Evolutionary conservation across 2,797 vertebrate species (phyloP), one percentile per base, ranked within the genome.

Genomic region (Eleutherodactylus coqui): DNA sequence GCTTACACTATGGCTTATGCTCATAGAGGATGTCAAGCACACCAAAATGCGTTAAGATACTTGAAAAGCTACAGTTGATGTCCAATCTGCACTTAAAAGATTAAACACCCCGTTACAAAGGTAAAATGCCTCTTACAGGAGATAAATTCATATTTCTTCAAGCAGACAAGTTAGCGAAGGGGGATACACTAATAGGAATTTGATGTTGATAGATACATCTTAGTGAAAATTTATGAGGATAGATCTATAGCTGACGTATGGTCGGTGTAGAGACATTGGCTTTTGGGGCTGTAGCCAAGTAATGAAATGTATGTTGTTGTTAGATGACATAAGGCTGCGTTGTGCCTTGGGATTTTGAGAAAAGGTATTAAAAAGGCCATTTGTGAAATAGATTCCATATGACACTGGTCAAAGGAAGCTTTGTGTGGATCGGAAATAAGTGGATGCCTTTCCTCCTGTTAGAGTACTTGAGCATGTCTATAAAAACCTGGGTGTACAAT

Each of bases 61-160:
- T 64, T 27, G 7, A 53, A 34, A 41, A 45, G 38, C 32, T 32
- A 0, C 1, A 14, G 38, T 51, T 24, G 9, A 27, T 16, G 45
- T 72, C 79, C 85, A 36, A 17, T 29, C 45, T 49, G 76, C 82
- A 87, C 76, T 87, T 87, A 87, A 73, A 81, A 83, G 91, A 92
- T 94, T 95, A 92, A 91, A 93, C 92, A 89, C 91, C 93, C 92
- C 94, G 91, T 94, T 94, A 94, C 91, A 89, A 92, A 89, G 83
- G 70, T 27, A 75, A 92, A 87, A 90, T 79, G 91, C 92, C 93
- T 88, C 91, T 88, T 88, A 91, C 93, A 92, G 93, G 91, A 91
- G 85, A 82, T 89, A 88, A 93, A 94, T 94, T 94, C 93, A 93
- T 93, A 94, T 93, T 91, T 92, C 93, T 92, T 83, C 81, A 91